A percentile compares a stretch with the other conserved stretches of the same genome.
Conservation (phyloP, 2,797 vertebrate species). For the Scarus forsteni region DNA sequence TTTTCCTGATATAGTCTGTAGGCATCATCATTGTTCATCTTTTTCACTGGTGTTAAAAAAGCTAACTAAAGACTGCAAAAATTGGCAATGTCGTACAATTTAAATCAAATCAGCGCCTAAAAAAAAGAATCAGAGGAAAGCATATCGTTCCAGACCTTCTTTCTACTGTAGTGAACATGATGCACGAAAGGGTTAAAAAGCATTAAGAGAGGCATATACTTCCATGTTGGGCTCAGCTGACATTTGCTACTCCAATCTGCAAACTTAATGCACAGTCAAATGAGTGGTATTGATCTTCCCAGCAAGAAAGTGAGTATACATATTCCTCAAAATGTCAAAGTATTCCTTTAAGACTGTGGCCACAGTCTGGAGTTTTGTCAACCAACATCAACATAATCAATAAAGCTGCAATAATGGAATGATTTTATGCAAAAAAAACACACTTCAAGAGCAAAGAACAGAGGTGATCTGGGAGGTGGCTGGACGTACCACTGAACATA, state of each 20-base stretch:
- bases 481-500: conserved; percentile 70
- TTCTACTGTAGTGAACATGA: no score
- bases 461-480: conserved; percentile 66
- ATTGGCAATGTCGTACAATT: no score
- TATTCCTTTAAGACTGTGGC: conserved; percentile 35
- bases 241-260: neutral
- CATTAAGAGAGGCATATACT: no score
- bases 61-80: no score
- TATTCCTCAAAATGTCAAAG: conserved; percentile 51
- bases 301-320: conserved; percentile 4
- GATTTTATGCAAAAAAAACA: conserved; percentile 64
- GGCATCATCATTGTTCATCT: no score
- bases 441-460: conserved; percentile 72
- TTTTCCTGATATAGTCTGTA: no score
- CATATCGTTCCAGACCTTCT: no score
- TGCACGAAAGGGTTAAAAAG: no score
- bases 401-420: conserved; percentile 70
- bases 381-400: conserved; percentile 70
- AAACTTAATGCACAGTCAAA: neutral
- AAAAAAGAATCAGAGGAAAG: no score
- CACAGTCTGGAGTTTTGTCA: conserved; percentile 70
- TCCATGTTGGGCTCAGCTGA: conserved; percentile 2
- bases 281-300: conserved; percentile 10
- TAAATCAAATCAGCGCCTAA: no score
- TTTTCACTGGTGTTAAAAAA: no score